Conservation (phyloP, 92 coral and sea anemone genomes). For the Epizoanthus stellaris region DNA sequence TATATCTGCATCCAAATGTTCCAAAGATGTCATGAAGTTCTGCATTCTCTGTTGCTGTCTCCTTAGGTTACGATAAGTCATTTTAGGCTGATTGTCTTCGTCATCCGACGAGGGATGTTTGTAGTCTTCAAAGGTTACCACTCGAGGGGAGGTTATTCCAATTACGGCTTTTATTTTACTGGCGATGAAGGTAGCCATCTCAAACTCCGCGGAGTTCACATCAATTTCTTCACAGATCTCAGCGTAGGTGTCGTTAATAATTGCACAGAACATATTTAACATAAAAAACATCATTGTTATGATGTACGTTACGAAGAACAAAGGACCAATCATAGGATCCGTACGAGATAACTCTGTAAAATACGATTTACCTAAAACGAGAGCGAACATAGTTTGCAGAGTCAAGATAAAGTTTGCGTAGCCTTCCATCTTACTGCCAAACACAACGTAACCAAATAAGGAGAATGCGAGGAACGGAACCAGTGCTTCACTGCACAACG, state of each 20-base stretch:
- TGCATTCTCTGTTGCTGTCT: not conserved
- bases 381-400: conserved; percentile 61
- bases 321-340: conserved; percentile 57
- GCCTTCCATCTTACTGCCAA: conserved; percentile 61
- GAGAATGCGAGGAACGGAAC: conserved; percentile 57
- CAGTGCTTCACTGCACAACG: conserved; percentile 56
- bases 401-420: conserved; percentile 43
- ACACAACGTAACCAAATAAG: conserved; percentile 58
- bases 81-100: not conserved
- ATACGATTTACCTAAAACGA: conserved; percentile 66
- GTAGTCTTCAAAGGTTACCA: conserved; percentile 59
- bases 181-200: conserved; percentile 49
- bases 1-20: conserved; percentile 18
- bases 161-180: conserved; percentile 43
- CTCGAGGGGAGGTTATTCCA: conserved; percentile 46
- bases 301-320: conserved; percentile 50
- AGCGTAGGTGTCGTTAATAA: conserved; percentile 63
- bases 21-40: conserved; percentile 17
- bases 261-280: conserved; percentile 68
- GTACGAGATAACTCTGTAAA: conserved; percentile 58
- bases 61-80: conserved; percentile 1
- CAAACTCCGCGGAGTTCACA: conserved; percentile 37
- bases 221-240: conserved; percentile 53
- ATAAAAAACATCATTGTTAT: conserved; percentile 65
- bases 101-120: conserved; percentile 20